Conservation (phyloP, 2,113 vertebrate genomes). For the Platysteira castanea region DNA sequence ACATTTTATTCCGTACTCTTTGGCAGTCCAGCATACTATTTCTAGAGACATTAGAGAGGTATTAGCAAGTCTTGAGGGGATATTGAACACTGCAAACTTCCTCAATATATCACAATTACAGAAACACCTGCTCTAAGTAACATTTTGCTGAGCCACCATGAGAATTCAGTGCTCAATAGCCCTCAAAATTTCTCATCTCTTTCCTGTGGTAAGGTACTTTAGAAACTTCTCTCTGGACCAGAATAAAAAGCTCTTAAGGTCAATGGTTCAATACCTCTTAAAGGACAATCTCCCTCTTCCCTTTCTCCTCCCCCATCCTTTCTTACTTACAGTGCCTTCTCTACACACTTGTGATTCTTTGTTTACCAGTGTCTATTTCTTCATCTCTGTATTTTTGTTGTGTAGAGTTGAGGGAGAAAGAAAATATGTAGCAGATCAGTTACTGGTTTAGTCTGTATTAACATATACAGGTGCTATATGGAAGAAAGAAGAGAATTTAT, state of each 20-base stretch:
- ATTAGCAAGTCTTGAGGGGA: slow-evolving; percentile 23
- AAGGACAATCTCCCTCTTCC: background rate
- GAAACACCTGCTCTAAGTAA: slow-evolving; percentile 72
- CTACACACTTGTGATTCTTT: background rate
- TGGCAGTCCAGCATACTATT: slow-evolving; percentile 17
- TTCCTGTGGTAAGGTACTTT: slow-evolving; percentile 69
- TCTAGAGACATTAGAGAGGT: slow-evolving; percentile 5
- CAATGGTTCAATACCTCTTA: slow-evolving; percentile 47
- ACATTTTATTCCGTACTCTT: background rate
- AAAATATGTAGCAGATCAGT: background rate
- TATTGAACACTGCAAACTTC: slow-evolving; percentile 45
- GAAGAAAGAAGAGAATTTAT: background rate
- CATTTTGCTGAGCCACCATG: slow-evolving; percentile 57
- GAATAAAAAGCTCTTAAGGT: slow-evolving; percentile 65
- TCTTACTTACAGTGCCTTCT: background rate
- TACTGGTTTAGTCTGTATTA: background rate
- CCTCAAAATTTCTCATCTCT: slow-evolving; percentile 80
- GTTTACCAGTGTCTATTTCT: background rate
- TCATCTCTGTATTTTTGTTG: background rate
- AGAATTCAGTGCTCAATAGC: slow-evolving; percentile 72
- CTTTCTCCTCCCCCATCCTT: background rate
- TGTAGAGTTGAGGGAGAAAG: background rate
- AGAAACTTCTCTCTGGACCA: slow-evolving; percentile 36
- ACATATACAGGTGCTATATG: background rate
- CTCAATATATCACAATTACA: slow-evolving; percentile 53